Evolutionary conservation across 2,888 invertebrate species (phyloP).

Genomic region (Lepidocyrtoides sp.): DNA sequence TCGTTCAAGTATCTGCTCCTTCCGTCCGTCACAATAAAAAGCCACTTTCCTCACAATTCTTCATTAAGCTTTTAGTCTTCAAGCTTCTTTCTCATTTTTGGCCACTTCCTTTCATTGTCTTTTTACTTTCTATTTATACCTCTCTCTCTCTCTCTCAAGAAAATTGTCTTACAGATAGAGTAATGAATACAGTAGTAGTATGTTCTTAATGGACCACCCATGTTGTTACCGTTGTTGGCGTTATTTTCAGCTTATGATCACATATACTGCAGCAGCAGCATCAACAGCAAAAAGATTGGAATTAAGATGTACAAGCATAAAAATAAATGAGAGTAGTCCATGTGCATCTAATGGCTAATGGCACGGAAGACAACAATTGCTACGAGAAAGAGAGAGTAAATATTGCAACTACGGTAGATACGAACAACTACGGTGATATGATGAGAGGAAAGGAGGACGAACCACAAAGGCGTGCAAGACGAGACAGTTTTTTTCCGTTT

Average conservation of each 20-base stretch:
- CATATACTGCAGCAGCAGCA: too few species aligned
- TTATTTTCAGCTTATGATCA: too few species aligned
- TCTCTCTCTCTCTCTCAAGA: background rate
- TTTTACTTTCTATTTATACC: background rate
- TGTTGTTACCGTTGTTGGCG: background rate
- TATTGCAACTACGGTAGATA: background rate
- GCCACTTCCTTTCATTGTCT: background rate
- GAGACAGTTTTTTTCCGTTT: background rate
- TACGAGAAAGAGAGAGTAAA: background rate
- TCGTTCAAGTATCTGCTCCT: too few species aligned
- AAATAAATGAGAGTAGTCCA: background rate
- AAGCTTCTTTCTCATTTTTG: background rate
- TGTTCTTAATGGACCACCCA: background rate
- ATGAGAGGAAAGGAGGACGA: background rate
- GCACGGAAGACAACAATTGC: background rate
- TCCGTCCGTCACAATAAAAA: slow-evolving; percentile 42
- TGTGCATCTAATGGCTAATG: background rate
- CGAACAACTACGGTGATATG: background rate
- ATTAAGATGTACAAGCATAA: slow-evolving; percentile 25
- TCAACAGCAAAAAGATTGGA: background rate
- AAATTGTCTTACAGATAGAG: background rate
- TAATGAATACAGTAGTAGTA: background rate
- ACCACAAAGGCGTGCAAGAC: background rate
- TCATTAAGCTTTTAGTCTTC: slow-evolving; percentile 22
- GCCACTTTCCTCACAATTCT: slow-evolving; percentile 37